Percentiles rank a stretch among this genome's conserved stretches.
Evolutionary conservation across 2,888 invertebrate species (phyloP).

Genomic region (Apamea crenata): DNA sequence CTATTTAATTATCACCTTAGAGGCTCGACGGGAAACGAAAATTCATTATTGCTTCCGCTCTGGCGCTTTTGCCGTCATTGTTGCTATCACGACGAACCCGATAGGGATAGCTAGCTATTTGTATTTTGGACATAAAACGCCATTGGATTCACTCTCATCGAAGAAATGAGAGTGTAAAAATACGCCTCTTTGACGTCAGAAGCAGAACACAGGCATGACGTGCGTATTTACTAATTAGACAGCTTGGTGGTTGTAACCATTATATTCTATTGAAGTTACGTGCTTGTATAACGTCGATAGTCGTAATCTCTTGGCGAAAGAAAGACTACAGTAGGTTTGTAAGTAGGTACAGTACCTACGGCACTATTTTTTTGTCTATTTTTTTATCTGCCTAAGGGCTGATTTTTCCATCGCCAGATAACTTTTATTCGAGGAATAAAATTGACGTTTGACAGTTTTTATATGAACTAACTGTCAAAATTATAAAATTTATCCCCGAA

Average conservation of each 20-base stretch:
- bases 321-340: background rate
- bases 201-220: conserved; percentile 8
- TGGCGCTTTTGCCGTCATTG: conserved; percentile 42
- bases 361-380: background rate
- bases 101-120: conserved; percentile 7
- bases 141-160: conserved; percentile 18
- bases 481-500: too few species aligned
- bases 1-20: conserved; percentile 52
- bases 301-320: background rate
- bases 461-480: too few species aligned
- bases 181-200: conserved; percentile 32
- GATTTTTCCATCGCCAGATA: too few species aligned
- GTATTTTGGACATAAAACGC: conserved; percentile 29
- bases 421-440: too few species aligned
- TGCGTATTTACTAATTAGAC: conserved; percentile 9
- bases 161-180: conserved; percentile 15
- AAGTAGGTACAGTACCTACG: too few species aligned
- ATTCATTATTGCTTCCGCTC: conserved; percentile 48
- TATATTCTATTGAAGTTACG: conserved; percentile 9
- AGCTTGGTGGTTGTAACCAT: background rate
- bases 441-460: too few species aligned
- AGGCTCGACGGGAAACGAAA: conserved; percentile 41
- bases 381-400: background rate
- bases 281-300: background rate
- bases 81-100: conserved; percentile 33